These are phyloP conservation scores for Malurus alboscapulatus DNA, from an alignment of 2,113 vertebrate species.

Conservation along the genomic window DNA sequence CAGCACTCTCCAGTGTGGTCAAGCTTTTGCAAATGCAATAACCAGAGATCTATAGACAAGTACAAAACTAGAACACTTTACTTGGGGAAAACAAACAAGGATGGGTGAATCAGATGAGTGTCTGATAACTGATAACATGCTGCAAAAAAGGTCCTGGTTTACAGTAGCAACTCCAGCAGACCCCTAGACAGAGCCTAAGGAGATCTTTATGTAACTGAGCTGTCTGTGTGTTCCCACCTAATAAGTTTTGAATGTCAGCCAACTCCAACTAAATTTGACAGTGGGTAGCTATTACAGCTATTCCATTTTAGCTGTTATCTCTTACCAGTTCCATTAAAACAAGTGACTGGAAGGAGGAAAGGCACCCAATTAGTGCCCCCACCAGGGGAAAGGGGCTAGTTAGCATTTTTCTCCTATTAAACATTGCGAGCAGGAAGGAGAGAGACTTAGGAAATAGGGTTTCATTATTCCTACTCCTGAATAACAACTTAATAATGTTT, in stretches of 20 bases:
- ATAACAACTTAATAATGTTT: not conserved
- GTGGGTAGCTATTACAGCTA: constrained; percentile 15
- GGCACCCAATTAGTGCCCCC: not conserved
- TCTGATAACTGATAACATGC: not conserved
- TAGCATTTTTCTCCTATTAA: not conserved
- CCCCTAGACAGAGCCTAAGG: not conserved
- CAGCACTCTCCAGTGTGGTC: fast-evolving
- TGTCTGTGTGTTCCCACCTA: not conserved
- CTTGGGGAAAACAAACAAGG: not conserved
- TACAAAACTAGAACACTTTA: not conserved
- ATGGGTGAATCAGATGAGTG: not conserved
- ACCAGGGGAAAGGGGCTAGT: not conserved
- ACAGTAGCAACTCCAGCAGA: not conserved
- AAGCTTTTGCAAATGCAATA: not conserved
- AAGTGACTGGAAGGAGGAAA: not conserved
- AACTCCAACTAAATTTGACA: not conserved
- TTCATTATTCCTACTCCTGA: not conserved
- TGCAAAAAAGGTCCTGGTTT: not conserved
- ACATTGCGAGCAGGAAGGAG: fast-evolving
- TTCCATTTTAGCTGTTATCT: constrained; percentile 5
- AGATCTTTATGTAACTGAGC: constrained; percentile 10
- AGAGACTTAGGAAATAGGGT: not conserved
- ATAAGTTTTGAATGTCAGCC: constrained; percentile 33
- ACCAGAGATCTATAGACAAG: not conserved
- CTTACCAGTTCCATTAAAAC: constrained; percentile 8